Evolutionary conservation across 2,888 invertebrate species (phyloP).

Genomic region (Mesochorus sp.): DNA sequence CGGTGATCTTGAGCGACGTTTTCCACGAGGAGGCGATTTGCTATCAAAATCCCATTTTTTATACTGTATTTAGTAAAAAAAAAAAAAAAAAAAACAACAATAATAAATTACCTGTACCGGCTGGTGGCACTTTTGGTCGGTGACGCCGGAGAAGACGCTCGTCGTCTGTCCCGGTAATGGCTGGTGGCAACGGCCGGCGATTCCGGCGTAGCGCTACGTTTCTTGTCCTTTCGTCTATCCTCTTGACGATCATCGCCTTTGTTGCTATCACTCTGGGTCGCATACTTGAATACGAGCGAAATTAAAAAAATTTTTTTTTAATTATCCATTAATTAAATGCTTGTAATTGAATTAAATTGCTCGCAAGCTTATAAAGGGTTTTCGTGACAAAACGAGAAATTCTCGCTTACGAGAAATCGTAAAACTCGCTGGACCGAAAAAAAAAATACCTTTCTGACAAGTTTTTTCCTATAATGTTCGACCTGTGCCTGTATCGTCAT

Average conservation of each 20-base stretch:
- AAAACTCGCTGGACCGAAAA: too few relatives aligned
- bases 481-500: conserved; percentile 92
- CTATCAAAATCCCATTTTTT: conserved; percentile 76
- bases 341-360: too few relatives aligned
- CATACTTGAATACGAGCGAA: conserved; percentile 37
- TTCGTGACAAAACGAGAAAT: too few relatives aligned
- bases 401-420: too few relatives aligned
- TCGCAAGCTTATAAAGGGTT: too few relatives aligned
- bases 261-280: conserved; percentile 77
- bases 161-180: conserved; percentile 77
- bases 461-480: conserved; percentile 94
- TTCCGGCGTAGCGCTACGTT: conserved; percentile 78
- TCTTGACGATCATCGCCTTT: conserved; percentile 76
- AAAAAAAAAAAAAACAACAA: conserved; percentile 13
- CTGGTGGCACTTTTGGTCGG: conserved; percentile 73
- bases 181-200: conserved; percentile 75
- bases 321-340: neutral
- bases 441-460: conserved; percentile 93
- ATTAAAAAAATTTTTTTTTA: neutral
- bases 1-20: conserved; percentile 82
- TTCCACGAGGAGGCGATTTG: conserved; percentile 79
- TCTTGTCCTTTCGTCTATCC: conserved; percentile 77
- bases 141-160: conserved; percentile 76
- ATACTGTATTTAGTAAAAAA: neutral
- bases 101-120: conserved; percentile 73